phyloP scores from a whole-genome alignment of 2,113 vertebrate genomes.

The Myanophis thanlyinensis region DNA sequence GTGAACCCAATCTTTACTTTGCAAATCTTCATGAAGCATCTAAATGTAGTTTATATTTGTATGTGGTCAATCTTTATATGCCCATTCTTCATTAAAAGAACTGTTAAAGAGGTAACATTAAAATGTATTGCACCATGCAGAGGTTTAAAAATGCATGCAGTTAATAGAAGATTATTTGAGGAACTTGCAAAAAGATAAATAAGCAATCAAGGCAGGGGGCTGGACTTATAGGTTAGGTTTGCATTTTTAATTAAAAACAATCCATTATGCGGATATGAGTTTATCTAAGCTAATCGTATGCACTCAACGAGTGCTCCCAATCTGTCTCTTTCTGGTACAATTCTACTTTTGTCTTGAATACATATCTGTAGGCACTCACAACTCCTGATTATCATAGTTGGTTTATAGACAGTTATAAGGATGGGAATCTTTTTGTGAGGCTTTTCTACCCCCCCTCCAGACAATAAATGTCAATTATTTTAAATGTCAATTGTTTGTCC shows the following conservation, averaged over 20 bases:
- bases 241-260: not conserved
- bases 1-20: not conserved
- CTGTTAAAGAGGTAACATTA: not conserved
- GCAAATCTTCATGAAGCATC: not conserved
- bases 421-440: not conserved
- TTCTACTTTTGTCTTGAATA: not conserved
- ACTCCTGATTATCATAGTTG: not conserved
- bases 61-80: not conserved
- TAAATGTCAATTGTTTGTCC: not conserved
- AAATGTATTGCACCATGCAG: not conserved
- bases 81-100: not conserved
- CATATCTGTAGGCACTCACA: not conserved
- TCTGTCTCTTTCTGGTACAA: not conserved
- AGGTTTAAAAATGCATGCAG: not conserved
- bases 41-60: not conserved
- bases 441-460: not conserved
- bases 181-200: not conserved
- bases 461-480: accelerated
- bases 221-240: not conserved
- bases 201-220: not conserved
- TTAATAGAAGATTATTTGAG: not conserved
- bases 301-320: not conserved
- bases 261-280: not conserved
- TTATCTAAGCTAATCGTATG: not conserved
- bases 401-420: not conserved